Base-by-base conservation (phyloP, 2,888 invertebrate genomes). In the Andrena bucephala region DNA sequence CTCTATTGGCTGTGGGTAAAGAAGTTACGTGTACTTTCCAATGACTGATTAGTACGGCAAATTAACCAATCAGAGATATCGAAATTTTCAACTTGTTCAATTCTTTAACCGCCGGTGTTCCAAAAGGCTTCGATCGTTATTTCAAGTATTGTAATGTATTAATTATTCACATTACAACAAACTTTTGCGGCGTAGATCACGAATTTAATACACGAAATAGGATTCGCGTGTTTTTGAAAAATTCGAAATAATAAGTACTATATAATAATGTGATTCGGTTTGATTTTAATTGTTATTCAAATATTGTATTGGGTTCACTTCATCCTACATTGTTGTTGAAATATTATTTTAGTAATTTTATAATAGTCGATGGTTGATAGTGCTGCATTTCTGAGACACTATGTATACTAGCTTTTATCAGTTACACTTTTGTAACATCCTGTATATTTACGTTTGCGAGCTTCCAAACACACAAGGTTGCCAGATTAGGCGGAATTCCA, bases 1-100 rank as follows among this genome's bases (percentile, higher is more conserved):
- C 5, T 27, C 20, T 50, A 50, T 33, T 66, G 66, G 50, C 31
- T 75, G 31, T 27, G 6, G 65, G 24, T 57, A 57, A 77, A 48
- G 65, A 48, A 33, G 27, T 63, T 42, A 42, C 5, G 33, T 69
- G 7, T 8, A 54, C 7, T 31, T 59, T 59, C 2, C 7, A 33
- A 31, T 33, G 4, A 48, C 10, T 33, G 68, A 48, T 10, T 65
- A 29, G 2, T 2, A 42, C 29, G n/a, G 3, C 24, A 29, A 0
- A 66, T 36, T 20, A 54, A 29, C 16, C 36, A 16, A 66, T 42
- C 36, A 66, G 24, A 50, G 7, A 27, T 36, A 8, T 29, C 13
- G 10, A 27, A 54, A 3, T 65, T 65, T 20, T 31, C 10, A 27
- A 65, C 27, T 52, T 27, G 2, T 36, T 63, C 13, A 36, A 33